A percentile compares a stretch with the other conserved stretches of the same genome.
Conservation (phyloP, 2,888 invertebrate genomes). For the Apamea anceps region DNA sequence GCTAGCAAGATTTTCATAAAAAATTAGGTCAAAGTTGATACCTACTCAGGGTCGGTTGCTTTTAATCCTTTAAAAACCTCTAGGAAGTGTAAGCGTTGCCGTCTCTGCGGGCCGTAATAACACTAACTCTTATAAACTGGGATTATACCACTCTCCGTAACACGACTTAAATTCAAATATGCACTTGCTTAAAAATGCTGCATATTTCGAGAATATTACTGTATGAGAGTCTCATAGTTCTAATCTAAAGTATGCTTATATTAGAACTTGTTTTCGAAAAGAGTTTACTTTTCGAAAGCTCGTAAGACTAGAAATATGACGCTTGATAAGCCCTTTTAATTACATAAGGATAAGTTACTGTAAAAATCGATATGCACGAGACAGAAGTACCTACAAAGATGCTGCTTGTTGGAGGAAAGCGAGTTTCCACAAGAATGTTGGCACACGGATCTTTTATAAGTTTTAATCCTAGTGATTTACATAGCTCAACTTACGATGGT, state of each 20-base stretch:
- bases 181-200: constrained; percentile 78
- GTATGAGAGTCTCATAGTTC: constrained; percentile 52
- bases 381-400: not conserved
- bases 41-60: constrained; percentile 70
- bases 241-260: constrained; percentile 43
- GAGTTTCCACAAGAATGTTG: not conserved
- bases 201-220: constrained; percentile 68
- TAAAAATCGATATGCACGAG: not conserved
- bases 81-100: constrained; percentile 73
- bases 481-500: constrained; percentile 21
- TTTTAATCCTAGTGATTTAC: constrained; percentile 40
- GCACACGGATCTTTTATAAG: constrained; percentile 8
- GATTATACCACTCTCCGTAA: constrained; percentile 80
- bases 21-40: constrained; percentile 66
- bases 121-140: constrained; percentile 82
- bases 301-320: not conserved
- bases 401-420: not conserved
- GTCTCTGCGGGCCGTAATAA: constrained; percentile 79
- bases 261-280: constrained; percentile 14
- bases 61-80: constrained; percentile 79
- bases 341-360: not conserved
- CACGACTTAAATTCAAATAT: constrained; percentile 81
- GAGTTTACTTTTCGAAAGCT: constrained; percentile 14
- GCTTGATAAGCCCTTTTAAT: not conserved
- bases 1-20: constrained; percentile 52